Evolutionary conservation across 2,888 invertebrate genomes (phyloP), one percentile per base, ranked within the genome.

Genomic region (Acanthosepion pharaonis): DNA sequence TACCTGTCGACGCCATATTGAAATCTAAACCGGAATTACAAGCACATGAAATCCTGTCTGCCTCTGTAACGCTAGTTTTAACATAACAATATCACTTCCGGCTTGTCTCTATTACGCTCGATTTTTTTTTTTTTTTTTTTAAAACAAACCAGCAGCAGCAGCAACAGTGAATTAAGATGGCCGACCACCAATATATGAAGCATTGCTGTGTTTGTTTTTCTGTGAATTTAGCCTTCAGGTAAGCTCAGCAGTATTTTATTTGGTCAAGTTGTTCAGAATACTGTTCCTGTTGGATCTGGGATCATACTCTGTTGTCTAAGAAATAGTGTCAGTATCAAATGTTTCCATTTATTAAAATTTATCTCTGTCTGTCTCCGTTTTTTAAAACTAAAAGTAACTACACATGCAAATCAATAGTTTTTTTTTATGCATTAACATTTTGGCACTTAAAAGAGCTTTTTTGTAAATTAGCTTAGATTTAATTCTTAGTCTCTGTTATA

Each of bases 191-290:
- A 78, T n/a, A n/a, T 33, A 78, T 15, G 78, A 78, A 78, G 78
- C n/a, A 78, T n/a, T n/a, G 78, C 15, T 78, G 78, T 78, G 78
- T 78, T 78, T 78, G 78, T 78, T 78, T 78, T 78, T 78, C 78
- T n/a, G 9, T 33, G n/a, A 78, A 78, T 78, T 78, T 78, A 78
- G 18, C 78, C n/a, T n/a, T n/a, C 78, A 78, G 78, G 78, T 78
- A 78, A 78, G 78, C n/a, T 78, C 78, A 78, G 33, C 78, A 78
- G 78, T 78, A 1, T 78, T n/a, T 78, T 78, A 9, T 78, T 15
- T 18, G 11, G n/a, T n/a, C 33, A 15, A n/a, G n/a, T 78, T 78
- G n/a, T 33, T n/a, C 78, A 78, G 78, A 78, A 15, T 78, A n/a
- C 0, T 11, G 15, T 78, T 18, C 78, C 11, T 11, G 78, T 11